Conservation (phyloP, 2,113 vertebrate genomes). For the Tachuris rubrigastra region DNA sequence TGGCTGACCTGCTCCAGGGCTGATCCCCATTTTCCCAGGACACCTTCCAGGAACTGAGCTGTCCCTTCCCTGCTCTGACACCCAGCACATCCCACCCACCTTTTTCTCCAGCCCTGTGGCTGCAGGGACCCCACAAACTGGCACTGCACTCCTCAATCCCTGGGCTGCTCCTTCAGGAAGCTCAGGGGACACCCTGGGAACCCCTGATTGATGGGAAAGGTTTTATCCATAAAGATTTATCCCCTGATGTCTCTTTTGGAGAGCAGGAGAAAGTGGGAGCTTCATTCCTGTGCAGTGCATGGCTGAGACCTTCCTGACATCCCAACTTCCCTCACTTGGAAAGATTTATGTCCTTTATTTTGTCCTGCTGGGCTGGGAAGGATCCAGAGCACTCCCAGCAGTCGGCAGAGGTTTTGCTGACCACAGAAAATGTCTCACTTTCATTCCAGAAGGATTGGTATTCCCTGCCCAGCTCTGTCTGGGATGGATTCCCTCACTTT, state of each 20-base stretch:
- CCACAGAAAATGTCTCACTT: background rate
- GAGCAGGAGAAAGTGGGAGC: background rate
- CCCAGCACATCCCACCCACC: background rate
- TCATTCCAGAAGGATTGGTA: background rate
- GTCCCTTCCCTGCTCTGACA: background rate
- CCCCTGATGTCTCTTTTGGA: background rate
- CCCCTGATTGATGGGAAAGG: accelerated
- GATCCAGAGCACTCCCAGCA: background rate
- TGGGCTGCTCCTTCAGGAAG: background rate
- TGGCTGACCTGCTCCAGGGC: background rate
- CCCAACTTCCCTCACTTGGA: background rate
- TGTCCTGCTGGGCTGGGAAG: background rate
- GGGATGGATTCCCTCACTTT: background rate
- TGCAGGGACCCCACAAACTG: background rate
- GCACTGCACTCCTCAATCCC: accelerated
- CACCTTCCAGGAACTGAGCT: background rate
- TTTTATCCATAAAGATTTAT: background rate
- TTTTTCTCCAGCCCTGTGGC: background rate
- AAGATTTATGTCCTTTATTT: background rate
- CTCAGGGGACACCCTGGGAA: background rate
- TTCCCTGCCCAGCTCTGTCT: background rate
- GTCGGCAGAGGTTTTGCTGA: background rate
- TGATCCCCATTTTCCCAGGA: no score
- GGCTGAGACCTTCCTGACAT: background rate
- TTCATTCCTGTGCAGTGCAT: background rate